Conservation (phyloP, 2,797 vertebrate genomes). For the Schizothorax lantsangensis region DNA sequence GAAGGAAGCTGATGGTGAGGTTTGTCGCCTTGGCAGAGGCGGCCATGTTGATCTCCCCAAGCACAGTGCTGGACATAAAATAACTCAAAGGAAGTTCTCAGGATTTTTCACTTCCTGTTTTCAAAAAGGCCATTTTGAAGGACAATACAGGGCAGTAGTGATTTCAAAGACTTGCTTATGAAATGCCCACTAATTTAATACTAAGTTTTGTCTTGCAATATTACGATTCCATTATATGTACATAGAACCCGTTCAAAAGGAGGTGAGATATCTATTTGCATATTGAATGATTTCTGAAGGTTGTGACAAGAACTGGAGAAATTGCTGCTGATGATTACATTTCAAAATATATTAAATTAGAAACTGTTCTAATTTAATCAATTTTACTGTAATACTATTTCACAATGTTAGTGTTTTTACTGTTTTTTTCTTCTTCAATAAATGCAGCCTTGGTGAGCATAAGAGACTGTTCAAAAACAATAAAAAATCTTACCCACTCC, state of each 20-base stretch:
- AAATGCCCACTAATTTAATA: constrained; percentile 6
- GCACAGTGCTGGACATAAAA: constrained; percentile 67
- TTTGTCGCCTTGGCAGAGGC: constrained; percentile 64
- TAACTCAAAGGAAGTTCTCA: constrained; percentile 80
- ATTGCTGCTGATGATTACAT: neutral
- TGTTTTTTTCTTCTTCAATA: neutral
- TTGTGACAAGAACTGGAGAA: too few species aligned
- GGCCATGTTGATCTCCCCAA: constrained; percentile 56
- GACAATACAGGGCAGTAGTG: constrained; percentile 66
- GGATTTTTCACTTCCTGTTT: constrained; percentile 81
- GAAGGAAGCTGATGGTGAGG: constrained; percentile 75
- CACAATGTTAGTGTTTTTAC: neutral
- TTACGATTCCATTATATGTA: neutral
- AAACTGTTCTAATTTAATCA: neutral
- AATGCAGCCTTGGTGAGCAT: neutral
- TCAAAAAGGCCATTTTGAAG: constrained; percentile 62
- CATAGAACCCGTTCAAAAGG: neutral
- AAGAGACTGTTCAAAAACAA: neutral
- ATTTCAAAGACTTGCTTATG: constrained; percentile 67
- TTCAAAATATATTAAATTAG: neutral
- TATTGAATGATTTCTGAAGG: neutral
- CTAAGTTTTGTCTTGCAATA: neutral
- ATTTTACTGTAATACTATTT: neutral
- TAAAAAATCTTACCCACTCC: neutral
- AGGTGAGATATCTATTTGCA: neutral